Conservation (phyloP, 1,140 invertebrate genomes). For the Drosophila nigromelanica region DNA sequence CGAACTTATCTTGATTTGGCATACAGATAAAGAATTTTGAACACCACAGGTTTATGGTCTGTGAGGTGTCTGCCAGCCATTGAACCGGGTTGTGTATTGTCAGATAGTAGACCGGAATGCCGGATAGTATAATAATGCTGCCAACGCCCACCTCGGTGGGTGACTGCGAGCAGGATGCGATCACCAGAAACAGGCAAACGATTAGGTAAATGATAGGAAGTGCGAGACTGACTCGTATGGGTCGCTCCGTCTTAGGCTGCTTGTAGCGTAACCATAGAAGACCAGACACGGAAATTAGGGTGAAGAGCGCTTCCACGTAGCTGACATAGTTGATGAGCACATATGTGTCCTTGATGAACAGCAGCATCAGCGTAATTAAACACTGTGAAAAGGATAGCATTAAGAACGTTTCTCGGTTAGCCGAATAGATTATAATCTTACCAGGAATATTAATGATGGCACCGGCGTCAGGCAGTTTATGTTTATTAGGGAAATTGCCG, state of each 20-base stretch:
- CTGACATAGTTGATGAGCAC: slow-evolving; percentile 96
- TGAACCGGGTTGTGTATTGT: slow-evolving; percentile 90
- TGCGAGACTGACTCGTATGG: slow-evolving; percentile 88
- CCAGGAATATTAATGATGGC: slow-evolving; percentile 95
- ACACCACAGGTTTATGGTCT: slow-evolving; percentile 88
- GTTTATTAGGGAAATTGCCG: slow-evolving; percentile 94
- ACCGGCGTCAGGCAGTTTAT: slow-evolving; percentile 94
- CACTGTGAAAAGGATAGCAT: slow-evolving; percentile 86
- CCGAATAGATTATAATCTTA: slow-evolving; percentile 84
- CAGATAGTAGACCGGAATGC: slow-evolving; percentile 93
- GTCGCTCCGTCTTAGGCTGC: slow-evolving; percentile 89
- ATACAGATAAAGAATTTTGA: slow-evolving; percentile 91
- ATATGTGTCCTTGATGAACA: slow-evolving; percentile 95
- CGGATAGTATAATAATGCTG: slow-evolving; percentile 90
- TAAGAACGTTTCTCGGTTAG: neutral
- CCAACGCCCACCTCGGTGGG: slow-evolving; percentile 94
- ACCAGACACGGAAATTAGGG: slow-evolving; percentile 93
- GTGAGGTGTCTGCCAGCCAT: slow-evolving; percentile 86
- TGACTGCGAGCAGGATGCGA: slow-evolving; percentile 90
- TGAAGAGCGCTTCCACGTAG: slow-evolving; percentile 97
- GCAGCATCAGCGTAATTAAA: slow-evolving; percentile 90
- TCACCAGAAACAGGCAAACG: slow-evolving; percentile 93
- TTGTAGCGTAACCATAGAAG: slow-evolving; percentile 94
- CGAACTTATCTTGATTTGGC: slow-evolving; percentile 85
- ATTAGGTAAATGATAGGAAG: slow-evolving; percentile 93